Evolutionary conservation across 2,888 invertebrate genomes (phyloP).

Genomic region (Stenodera caucasica): DNA sequence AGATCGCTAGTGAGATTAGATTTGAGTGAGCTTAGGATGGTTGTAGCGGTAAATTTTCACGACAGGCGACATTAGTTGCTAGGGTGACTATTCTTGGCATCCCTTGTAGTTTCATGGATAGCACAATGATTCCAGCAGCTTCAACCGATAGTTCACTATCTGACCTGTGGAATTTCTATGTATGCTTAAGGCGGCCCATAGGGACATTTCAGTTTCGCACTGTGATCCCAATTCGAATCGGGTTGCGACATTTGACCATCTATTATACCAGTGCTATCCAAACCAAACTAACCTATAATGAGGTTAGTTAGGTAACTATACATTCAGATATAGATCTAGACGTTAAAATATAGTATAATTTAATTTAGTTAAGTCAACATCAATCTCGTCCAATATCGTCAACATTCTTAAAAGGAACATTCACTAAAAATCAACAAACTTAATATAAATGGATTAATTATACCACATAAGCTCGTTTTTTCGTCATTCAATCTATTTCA

Average conservation of each 20-base stretch:
- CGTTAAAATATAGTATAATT: not conserved
- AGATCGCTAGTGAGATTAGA: constrained; percentile 25
- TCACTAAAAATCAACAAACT: too few relatives aligned
- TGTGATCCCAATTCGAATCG: constrained; percentile 50
- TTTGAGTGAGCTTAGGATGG: constrained; percentile 18
- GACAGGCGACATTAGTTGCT: constrained; percentile 45
- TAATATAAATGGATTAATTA: too few relatives aligned
- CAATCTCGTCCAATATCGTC: constrained; percentile 12
- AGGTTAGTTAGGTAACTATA: constrained; percentile 40
- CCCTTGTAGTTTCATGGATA: constrained; percentile 39
- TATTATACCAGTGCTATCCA: constrained; percentile 47
- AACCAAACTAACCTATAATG: constrained; percentile 45
- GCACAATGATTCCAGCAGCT: constrained; percentile 38
- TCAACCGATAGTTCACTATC: constrained; percentile 44
- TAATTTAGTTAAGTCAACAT: constrained; percentile 11
- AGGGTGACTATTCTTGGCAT: constrained; percentile 32
- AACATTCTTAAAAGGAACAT: not conserved
- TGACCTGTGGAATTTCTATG: constrained; percentile 45
- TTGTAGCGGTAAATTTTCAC: constrained; percentile 45
- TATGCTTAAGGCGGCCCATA: constrained; percentile 48
- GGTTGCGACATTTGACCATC: constrained; percentile 52
- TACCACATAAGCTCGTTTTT: too few relatives aligned
- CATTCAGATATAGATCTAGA: constrained; percentile 17
- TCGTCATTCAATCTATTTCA: too few relatives aligned
- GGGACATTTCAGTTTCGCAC: constrained; percentile 52